Evolutionary conservation across 1,140 invertebrate species (phyloP).

Genomic region (Myzus persicae): DNA sequence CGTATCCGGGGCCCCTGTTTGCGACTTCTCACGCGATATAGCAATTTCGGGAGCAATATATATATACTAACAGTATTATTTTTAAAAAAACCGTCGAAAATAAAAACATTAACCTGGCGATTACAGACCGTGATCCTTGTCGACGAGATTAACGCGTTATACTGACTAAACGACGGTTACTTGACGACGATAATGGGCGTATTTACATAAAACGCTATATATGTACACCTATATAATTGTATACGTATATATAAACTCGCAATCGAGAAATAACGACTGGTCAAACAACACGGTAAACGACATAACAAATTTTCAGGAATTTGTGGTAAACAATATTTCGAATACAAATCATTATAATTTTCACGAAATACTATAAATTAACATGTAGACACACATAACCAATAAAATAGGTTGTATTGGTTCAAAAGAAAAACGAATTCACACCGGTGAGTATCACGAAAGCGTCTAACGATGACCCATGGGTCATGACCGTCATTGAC

Average conservation of each 20-base stretch:
- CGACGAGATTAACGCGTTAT: slow-evolving; percentile 41
- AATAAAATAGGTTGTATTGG: background rate
- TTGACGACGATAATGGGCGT: slow-evolving; percentile 29
- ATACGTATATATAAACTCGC: background rate
- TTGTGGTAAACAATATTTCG: background rate
- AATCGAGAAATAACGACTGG: background rate
- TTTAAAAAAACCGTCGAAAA: background rate
- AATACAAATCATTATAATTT: background rate
- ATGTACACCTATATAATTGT: background rate
- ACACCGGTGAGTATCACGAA: background rate
- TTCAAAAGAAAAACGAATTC: background rate
- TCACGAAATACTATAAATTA: background rate
- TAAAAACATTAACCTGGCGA: slow-evolving; percentile 5
- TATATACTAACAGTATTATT: background rate
- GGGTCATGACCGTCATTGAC: background rate
- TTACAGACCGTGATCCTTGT: background rate
- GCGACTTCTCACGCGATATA: slow-evolving; percentile 40
- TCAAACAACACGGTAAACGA: background rate
- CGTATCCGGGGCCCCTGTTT: background rate
- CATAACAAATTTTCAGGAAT: background rate
- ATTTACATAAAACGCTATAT: slow-evolving; percentile 12
- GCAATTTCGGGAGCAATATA: background rate
- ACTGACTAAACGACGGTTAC: slow-evolving; percentile 17
- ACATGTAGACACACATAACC: background rate
- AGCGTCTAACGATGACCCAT: background rate